Evolutionary conservation across 2,888 invertebrate genomes (phyloP), one percentile per base, ranked within the genome.

Genomic region (Imbricaverruca yamaguchii): DNA sequence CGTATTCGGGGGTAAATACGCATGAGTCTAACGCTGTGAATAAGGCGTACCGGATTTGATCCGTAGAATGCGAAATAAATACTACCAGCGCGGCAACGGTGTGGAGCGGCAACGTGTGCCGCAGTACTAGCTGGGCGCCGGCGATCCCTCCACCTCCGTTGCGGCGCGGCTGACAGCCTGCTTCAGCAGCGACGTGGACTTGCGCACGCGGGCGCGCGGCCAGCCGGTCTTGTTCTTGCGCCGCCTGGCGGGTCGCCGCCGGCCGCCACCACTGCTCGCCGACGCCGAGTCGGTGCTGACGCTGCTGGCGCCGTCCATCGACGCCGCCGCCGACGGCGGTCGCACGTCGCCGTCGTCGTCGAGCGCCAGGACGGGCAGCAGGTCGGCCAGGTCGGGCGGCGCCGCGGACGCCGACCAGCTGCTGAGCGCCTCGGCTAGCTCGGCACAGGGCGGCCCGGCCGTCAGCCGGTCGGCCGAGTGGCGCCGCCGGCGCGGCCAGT

Each of bases 191-290:
- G 59, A 59, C 10, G 18, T 74, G 15, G 21, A 1, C 74, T 74
- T 74, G 15, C 53, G 15, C 21, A 74, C 74, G 53, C 55, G 53
- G 53, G 74, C 74, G 74, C 74, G 74, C 74, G 74, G 74, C 74
- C 74, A 74, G 74, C 74, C 74, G 55, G 74, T 74, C 1, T 23
- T 23, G 74, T 74, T 74, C n/a, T 74, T 74, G 53, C 74, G 74
- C 18, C 74, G 74, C 4, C 21, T 39, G 39, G 21, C 53, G 18
- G 74, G 74, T 21, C 74, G 53, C 18, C 74, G 74, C 15, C 74
- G 74, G 18, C 55, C 74, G 53, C 39, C 53, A 55, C 69, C 18
- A 39, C 69, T 39, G 39, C 74, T 23, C 21, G 18, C 74, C 18
- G 74, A 74, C 8, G 74, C 55, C 23, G 65, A 23, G 74, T 74